Evolutionary conservation across 1,140 invertebrate species (phyloP).

Genomic region (Drosophila azteca): DNA sequence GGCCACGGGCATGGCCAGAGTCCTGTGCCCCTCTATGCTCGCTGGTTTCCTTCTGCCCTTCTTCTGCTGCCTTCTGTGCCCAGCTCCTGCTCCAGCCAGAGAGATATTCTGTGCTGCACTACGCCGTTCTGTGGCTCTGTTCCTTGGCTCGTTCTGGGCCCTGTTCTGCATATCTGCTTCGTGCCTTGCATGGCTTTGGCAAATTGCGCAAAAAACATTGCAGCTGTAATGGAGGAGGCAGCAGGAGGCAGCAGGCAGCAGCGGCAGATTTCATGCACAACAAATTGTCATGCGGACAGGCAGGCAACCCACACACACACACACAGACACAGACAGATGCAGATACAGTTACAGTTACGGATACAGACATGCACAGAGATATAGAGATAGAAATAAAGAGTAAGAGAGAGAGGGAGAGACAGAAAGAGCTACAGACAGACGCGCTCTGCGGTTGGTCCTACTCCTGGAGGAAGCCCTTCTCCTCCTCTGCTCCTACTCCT

Average conservation of each 20-base stretch:
- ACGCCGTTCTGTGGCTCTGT: constrained; percentile 28
- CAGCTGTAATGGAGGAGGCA: background rate
- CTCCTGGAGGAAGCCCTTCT: constrained; percentile 11
- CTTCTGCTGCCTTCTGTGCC: too few species aligned
- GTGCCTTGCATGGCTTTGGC: constrained; percentile 76
- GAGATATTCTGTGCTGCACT: constrained; percentile 6
- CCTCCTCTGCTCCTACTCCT: background rate
- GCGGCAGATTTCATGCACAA: constrained; percentile 77
- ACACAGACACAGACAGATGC: constrained; percentile 2
- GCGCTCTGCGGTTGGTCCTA: constrained; percentile 70
- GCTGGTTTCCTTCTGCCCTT: too few species aligned
- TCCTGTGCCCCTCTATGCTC: constrained; percentile 6
- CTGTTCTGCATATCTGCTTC: constrained; percentile 69
- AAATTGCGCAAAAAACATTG: constrained; percentile 80
- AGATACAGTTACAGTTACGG: background rate
- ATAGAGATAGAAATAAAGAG: too few species aligned
- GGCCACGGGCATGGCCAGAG: constrained; percentile 21
- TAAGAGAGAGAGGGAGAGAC: too few species aligned
- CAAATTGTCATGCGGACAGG: constrained; percentile 81
- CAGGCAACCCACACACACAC: constrained; percentile 62
- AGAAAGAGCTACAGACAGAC: constrained; percentile 21
- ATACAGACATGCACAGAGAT: too few species aligned
- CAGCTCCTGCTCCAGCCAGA: too few species aligned
- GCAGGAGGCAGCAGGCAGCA: constrained; percentile 5
- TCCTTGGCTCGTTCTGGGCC: constrained; percentile 31